Percentiles rank a stretch among this genome's conserved stretches.
These are phyloP conservation scores for Meteorus sp. DNA, from an alignment of 1,140 invertebrate species.

Conservation along the genomic window DNA sequence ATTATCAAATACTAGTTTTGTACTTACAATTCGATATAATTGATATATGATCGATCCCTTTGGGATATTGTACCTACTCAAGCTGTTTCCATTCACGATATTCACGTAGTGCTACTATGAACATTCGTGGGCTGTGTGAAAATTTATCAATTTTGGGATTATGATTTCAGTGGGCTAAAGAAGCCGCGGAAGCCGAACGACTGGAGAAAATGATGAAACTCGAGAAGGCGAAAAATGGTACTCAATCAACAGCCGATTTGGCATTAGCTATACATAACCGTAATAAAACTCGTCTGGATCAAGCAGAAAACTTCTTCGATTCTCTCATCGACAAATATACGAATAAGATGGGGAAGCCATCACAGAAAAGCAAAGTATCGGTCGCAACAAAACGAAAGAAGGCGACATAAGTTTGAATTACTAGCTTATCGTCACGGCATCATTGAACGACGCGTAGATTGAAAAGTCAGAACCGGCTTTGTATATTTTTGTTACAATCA, in stretches of 20 bases:
- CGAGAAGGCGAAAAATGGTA: conserved; percentile 46
- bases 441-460: no score
- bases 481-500: no score
- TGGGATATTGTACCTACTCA: not conserved
- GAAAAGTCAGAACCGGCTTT: no score
- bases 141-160: conserved; percentile 14
- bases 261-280: conserved; percentile 49
- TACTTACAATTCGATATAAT: no score
- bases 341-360: conserved; percentile 39
- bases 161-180: conserved; percentile 52
- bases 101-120: no score
- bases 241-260: conserved; percentile 35
- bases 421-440: no score
- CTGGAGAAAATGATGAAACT: conserved; percentile 45
- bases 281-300: conserved; percentile 40
- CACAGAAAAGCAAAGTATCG: conserved; percentile 29
- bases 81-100: no score
- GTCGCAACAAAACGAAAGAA: conserved; percentile 32
- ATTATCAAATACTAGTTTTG: no score
- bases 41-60: no score
- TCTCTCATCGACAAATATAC: conserved; percentile 53
- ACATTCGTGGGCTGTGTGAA: no score
- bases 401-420: conserved; percentile 25
- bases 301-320: conserved; percentile 52
- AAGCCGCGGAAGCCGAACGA: conserved; percentile 50